phyloP scores from a whole-genome alignment of 2,888 invertebrate genomes.

The Aspidiotus rigidus region DNA sequence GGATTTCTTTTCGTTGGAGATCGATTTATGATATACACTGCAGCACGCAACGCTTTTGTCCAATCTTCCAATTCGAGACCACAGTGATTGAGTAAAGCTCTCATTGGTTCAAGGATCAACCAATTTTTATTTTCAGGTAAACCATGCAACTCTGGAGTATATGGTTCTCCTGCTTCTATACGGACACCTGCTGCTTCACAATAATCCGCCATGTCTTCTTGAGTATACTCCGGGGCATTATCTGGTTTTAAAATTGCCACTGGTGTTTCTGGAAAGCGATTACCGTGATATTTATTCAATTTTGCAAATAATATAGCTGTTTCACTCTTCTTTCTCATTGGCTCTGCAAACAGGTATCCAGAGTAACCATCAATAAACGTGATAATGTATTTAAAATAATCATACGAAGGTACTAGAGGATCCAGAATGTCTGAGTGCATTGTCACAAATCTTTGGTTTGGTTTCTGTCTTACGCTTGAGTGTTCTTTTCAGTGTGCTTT shows the following conservation, averaged over 20 bases:
- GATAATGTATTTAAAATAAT: slow-evolving; percentile 3
- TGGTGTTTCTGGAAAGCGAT: neutral
- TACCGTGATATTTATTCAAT: neutral
- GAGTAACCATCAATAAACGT: neutral
- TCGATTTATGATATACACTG: neutral
- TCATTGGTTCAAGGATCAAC: slow-evolving; percentile 5
- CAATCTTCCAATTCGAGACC: neutral
- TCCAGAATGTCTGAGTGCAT: too few relatives aligned
- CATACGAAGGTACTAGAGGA: too few relatives aligned
- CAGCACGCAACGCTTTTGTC: neutral
- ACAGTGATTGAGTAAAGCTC: neutral
- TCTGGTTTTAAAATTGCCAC: neutral
- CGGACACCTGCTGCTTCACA: slow-evolving; percentile 32
- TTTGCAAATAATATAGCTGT: neutral
- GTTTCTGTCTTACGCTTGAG: too few relatives aligned
- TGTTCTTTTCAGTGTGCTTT: too few relatives aligned
- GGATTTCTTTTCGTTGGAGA: neutral
- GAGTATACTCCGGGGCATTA: neutral
- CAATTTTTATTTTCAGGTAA: slow-evolving; percentile 30
- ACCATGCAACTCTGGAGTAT: slow-evolving; percentile 33
- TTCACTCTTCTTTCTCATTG: neutral
- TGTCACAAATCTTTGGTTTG: too few relatives aligned
- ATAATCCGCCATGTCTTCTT: slow-evolving; percentile 36
- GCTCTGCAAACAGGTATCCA: neutral
- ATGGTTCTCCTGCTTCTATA: slow-evolving; percentile 23